A percentile compares a stretch with the other conserved stretches of the same genome.
These are phyloP conservation scores for Trichonephila clavata DNA, from an alignment of 1,140 invertebrate genomes.

Conservation along the genomic window DNA sequence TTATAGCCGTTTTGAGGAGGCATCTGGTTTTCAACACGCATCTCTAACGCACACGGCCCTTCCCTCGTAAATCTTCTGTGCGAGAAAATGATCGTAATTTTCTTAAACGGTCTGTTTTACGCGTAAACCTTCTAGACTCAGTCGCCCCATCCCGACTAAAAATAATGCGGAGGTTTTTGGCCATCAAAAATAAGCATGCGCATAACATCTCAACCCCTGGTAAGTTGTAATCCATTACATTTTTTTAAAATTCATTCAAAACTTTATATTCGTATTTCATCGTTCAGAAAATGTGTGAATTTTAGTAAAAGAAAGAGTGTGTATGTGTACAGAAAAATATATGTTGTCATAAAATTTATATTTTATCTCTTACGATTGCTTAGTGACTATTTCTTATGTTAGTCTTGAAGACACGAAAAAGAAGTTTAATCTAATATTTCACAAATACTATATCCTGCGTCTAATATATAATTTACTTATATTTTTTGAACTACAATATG, in stretches of 20 bases:
- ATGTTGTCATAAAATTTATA: too few species aligned
- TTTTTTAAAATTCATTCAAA: not conserved
- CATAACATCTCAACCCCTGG: not conserved
- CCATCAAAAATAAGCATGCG: not conserved
- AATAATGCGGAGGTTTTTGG: not conserved
- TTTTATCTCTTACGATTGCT: too few species aligned
- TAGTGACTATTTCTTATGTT: too few species aligned
- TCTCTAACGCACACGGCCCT: not conserved
- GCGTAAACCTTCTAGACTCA: not conserved
- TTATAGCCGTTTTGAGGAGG: constrained; percentile 12
- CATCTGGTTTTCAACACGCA: constrained; percentile 19
- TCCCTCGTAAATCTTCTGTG: not conserved
- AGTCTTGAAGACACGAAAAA: too few species aligned
- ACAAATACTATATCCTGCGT: too few species aligned
- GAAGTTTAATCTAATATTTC: too few species aligned
- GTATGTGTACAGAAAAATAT: too few species aligned
- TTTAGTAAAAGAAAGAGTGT: too few species aligned
- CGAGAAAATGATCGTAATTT: constrained; percentile 16
- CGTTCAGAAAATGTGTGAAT: not conserved
- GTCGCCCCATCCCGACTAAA: constrained; percentile 1
- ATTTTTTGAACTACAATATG: too few species aligned
- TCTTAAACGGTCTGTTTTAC: constrained; percentile 2
- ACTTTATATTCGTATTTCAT: not conserved
- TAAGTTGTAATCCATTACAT: not conserved
- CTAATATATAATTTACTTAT: too few species aligned